Evolutionary conservation across 2,888 invertebrate species (phyloP), one percentile per base, ranked within the genome.

Genomic region (Tuberolachnus salignus): DNA sequence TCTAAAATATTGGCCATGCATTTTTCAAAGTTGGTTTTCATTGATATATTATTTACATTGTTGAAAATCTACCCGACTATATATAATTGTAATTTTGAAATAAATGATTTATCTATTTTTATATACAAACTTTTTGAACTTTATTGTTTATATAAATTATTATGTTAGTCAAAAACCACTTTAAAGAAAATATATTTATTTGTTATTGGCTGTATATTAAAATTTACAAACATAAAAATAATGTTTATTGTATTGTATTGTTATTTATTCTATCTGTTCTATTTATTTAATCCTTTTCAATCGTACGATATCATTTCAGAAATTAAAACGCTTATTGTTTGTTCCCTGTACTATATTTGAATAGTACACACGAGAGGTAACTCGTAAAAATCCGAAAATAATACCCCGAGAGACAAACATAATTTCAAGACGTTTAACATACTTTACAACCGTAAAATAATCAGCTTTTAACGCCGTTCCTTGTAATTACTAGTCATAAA

Each of bases 191-290:
- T 59, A n/a, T 59, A 6, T 44, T 53, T 16, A 57, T 71, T 3
- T 44, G 44, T 21, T 44, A 44, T 23, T 46, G 23, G 2, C 14
- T 67, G 16, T 2, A n/a, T 51, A 26, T 67, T 2, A 42, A 57
- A 23, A 23, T 26, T 49, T 61, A 46, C n/a, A 49, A 49, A 6
- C 23, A 70, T 44, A 57, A 57, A 67, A 44, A 70, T 70, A 23
- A 26, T 71, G 26, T 59, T 19, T 72, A 34, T 44, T 21, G 34
- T 72, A 13, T 51, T 61, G 6, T 49, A 19, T 61, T 6, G 1
- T 72, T 61, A 51, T 72, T 59, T 51, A 21, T 42, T 46, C 21
- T n/a, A 21, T 55, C 21, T 11, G n/a, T n/a, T n/a, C n/a, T n/a
- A n/a, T n/a, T n/a, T n/a, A n/a, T n/a, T n/a, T n/a, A n/a, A n/a